A percentile compares a stretch with the other conserved stretches of the same genome.
Evolutionary conservation across 2,113 vertebrate genomes (phyloP).

Genomic region (Bos indicus): DNA sequence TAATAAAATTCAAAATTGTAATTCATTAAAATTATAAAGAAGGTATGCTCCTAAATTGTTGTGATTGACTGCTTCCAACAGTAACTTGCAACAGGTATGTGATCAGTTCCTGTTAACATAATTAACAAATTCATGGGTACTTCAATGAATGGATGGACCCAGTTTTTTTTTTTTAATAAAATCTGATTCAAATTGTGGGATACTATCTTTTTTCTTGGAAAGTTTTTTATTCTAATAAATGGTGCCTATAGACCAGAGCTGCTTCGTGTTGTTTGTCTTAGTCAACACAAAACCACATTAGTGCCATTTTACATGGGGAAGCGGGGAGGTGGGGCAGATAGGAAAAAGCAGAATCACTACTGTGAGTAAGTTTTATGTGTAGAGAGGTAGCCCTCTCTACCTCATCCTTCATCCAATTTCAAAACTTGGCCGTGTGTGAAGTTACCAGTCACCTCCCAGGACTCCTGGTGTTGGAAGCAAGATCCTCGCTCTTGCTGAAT

Average conservation of each 20-base stretch:
- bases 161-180: background rate
- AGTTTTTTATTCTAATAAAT: background rate
- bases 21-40: background rate
- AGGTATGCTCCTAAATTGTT: background rate
- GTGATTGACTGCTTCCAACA: accelerated
- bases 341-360: background rate
- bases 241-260: background rate
- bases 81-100: accelerated
- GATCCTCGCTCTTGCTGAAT: slow-evolving; percentile 64
- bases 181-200: background rate
- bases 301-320: too few relatives aligned
- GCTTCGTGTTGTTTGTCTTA: background rate
- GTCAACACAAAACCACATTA: background rate
- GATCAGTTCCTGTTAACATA: background rate
- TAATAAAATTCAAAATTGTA: background rate
- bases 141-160: background rate
- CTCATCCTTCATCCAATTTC: background rate
- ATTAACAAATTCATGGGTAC: background rate
- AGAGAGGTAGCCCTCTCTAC: background rate
- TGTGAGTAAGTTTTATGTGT: background rate
- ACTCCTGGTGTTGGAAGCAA: slow-evolving; percentile 64
- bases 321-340: accelerated
- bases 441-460: slow-evolving; percentile 39
- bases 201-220: background rate
- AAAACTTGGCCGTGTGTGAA: background rate